Evolutionary conservation across 2,797 vertebrate genomes (phyloP), one percentile per base, ranked within the genome.

Genomic region (Microctenopoma lineatum): DNA sequence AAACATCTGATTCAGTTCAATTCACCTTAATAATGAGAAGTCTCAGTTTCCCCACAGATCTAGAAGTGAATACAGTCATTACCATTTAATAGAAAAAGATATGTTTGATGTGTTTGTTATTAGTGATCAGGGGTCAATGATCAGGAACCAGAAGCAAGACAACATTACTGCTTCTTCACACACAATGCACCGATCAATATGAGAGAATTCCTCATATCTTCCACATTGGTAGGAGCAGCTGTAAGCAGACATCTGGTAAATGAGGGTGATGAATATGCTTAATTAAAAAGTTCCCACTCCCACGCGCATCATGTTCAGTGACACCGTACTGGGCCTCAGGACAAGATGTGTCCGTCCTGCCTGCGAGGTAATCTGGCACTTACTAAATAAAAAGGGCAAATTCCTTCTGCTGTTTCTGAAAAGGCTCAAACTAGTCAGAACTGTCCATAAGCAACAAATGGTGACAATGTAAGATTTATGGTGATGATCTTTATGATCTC

Each of bases 281-380:
- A 32, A 32, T 6, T 7, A 7, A 32, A 5, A 7, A 32, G 29
- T 32, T 32, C 5, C 29, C 29, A 32, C 29, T 32, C 29, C 4
- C 4, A 32, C 29, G 6, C 45, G 21, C 6, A n/a, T 1, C 8
- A 1, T 45, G 7, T 54, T 12, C 53, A 18, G n/a, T 13, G 44
- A 42, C 21, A 11, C 29, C 13, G 21, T 51, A 27, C 7, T 21
- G 5, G 10, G 13, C 4, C 1, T 27, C 0, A 0, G 38, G 32
- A 26, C 4, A 41, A 52, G 27, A 41, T 5, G 50, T 42, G 32
- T 7, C 5, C 45, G 76, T 76, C 38, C 48, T 58, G 3, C 26
- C 16, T 3, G 13, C 4, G 9, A 61, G 14, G 56, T 29, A 42
- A 42, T 9, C 0, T 53, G 47, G 26, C 15, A 21, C 62, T 66